Evolutionary conservation across 2,113 vertebrate genomes (phyloP).

Genomic region (Ictidomys tridecemlineatus): DNA sequence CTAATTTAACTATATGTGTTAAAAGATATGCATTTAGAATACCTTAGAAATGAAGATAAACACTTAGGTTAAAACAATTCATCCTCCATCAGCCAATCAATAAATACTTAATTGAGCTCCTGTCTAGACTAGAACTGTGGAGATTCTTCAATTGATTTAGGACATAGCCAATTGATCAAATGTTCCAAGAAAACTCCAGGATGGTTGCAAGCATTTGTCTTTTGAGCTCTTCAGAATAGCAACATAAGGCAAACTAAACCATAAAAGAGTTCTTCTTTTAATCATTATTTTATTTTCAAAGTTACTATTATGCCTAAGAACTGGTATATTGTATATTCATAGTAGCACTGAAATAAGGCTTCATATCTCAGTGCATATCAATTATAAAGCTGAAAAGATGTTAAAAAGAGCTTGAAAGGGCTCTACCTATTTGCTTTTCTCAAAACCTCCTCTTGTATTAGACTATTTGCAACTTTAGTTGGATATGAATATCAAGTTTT

Average conservation of each 20-base stretch:
- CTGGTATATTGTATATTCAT: neutral
- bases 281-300: conserved; percentile 3
- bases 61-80: neutral
- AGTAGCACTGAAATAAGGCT: neutral
- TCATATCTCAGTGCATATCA: neutral
- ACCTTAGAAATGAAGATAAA: conserved; percentile 9
- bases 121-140: neutral
- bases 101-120: neutral
- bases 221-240: neutral
- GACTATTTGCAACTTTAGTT: neutral
- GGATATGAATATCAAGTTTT: neutral
- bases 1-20: neutral
- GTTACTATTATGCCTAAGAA: neutral
- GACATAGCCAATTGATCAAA: neutral
- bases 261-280: neutral
- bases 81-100: neutral
- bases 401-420: neutral
- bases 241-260: neutral
- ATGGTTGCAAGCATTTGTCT: neutral
- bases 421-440: neutral
- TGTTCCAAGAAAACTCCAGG: neutral
- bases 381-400: neutral
- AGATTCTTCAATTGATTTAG: neutral
- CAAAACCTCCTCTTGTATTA: neutral
- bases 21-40: conserved; percentile 26